Percentiles rank a stretch among this genome's conserved stretches.
Evolutionary conservation across 1,140 invertebrate genomes (phyloP).

Genomic region (Pseudomyrmex concolor): DNA sequence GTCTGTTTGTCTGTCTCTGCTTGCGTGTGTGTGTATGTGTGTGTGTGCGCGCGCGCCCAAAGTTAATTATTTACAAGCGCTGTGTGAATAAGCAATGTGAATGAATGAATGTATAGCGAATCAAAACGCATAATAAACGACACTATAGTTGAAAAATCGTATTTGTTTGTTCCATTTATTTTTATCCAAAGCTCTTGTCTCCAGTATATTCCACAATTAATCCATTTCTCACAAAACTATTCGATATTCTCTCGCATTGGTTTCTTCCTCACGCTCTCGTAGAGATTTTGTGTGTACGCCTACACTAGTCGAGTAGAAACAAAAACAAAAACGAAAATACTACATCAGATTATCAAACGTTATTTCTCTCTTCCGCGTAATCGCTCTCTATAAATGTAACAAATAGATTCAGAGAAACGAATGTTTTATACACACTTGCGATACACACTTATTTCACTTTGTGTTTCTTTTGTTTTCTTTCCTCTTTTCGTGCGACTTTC

Average conservation of each 20-base stretch:
- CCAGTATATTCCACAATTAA: slow-evolving; percentile 56
- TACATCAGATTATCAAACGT: neutral
- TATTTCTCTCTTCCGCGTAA: slow-evolving; percentile 11
- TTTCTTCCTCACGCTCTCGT: slow-evolving; percentile 35
- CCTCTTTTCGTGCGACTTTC: slow-evolving; percentile 52
- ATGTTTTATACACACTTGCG: slow-evolving; percentile 23
- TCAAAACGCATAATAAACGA: slow-evolving; percentile 66
- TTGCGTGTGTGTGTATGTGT: no score
- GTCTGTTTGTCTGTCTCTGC: no score
- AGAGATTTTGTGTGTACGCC: slow-evolving; percentile 36
- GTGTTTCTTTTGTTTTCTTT: no score
- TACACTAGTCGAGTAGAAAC: neutral
- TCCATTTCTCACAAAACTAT: slow-evolving; percentile 64
- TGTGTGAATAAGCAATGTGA: neutral
- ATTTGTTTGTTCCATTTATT: slow-evolving; percentile 75
- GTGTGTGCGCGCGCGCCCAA: no score
- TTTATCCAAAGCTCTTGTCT: slow-evolving; percentile 69
- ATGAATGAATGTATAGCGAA: slow-evolving; percentile 11
- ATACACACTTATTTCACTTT: slow-evolving; percentile 29
- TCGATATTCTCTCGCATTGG: slow-evolving; percentile 12
- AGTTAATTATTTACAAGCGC: neutral
- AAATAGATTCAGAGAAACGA: slow-evolving; percentile 21
- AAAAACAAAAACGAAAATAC: neutral
- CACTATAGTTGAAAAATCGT: slow-evolving; percentile 69
- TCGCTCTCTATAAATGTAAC: slow-evolving; percentile 46